These are phyloP conservation scores for Ophioninae sp. DNA, from an alignment of 2,888 invertebrate species.

Conservation along the genomic window DNA sequence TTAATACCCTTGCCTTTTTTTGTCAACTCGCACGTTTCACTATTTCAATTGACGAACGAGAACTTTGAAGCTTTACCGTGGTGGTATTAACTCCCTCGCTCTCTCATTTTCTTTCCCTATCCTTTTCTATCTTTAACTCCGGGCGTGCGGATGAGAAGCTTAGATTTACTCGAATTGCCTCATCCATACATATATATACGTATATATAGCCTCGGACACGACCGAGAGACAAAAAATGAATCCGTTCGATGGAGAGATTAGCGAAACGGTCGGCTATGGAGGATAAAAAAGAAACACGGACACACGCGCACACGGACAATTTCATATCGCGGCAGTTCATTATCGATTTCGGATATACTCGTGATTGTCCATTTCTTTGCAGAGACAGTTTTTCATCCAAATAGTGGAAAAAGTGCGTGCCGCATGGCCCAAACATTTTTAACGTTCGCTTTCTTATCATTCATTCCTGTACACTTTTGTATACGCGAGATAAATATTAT, in stretches of 20 bases:
- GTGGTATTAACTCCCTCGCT: constrained; percentile 9
- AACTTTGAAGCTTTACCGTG: constrained; percentile 7
- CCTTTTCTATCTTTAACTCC: constrained; percentile 6
- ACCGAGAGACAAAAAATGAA: not conserved
- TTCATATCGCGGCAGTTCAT: constrained; percentile 25
- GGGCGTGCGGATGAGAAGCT: constrained; percentile 25
- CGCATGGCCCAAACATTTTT: not conserved
- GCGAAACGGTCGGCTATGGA: constrained; percentile 12
- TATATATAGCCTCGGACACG: constrained; percentile 26
- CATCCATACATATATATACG: not conserved
- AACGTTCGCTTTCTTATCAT: not conserved
- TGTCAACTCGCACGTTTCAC: constrained; percentile 51
- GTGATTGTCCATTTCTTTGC: constrained; percentile 22
- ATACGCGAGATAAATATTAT: not conserved
- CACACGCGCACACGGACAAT: not conserved
- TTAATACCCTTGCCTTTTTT: constrained; percentile 57
- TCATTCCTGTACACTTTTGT: not conserved
- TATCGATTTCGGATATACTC: constrained; percentile 47
- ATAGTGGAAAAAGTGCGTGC: not conserved
- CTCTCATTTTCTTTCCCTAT: constrained; percentile 6
- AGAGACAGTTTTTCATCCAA: not conserved
- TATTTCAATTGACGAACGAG: constrained; percentile 57
- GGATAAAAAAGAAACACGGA: constrained; percentile 12
- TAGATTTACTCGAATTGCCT: constrained; percentile 14
- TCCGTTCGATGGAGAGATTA: constrained; percentile 52